phyloP scores from a whole-genome alignment of 2,113 vertebrate species.

The Pseudonaja textilis region DNA sequence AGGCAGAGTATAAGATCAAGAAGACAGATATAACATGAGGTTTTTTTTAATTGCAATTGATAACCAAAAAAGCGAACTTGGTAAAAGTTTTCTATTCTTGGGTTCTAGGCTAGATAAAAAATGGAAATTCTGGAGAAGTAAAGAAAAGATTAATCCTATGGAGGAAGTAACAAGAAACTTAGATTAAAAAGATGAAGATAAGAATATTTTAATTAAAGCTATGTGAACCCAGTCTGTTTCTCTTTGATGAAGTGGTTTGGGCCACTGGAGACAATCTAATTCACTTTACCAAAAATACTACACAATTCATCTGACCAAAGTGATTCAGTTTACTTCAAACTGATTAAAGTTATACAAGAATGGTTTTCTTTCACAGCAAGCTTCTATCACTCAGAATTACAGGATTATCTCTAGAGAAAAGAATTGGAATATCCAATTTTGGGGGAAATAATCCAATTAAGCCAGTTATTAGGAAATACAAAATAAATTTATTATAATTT shows the following conservation, averaged over 20 bases:
- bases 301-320: not conserved
- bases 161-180: not conserved
- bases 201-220: not conserved
- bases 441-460: not conserved
- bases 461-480: not conserved
- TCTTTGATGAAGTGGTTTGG: not conserved
- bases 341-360: not conserved
- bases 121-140: not conserved
- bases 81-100: not conserved
- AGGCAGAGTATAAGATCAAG: not conserved
- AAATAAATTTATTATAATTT: not conserved
- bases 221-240: not conserved
- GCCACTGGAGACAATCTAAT: not conserved
- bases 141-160: not conserved
- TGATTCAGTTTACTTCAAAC: not conserved
- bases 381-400: not conserved
- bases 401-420: not conserved
- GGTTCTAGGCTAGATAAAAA: not conserved
- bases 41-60: not conserved
- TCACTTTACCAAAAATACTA: not conserved
- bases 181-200: not conserved
- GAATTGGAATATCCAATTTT: not conserved
- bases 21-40: not conserved
- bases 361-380: not conserved
- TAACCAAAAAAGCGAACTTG: not conserved